phyloP scores from a whole-genome alignment of 2,888 invertebrate genomes.

The Morpho helenor region DNA sequence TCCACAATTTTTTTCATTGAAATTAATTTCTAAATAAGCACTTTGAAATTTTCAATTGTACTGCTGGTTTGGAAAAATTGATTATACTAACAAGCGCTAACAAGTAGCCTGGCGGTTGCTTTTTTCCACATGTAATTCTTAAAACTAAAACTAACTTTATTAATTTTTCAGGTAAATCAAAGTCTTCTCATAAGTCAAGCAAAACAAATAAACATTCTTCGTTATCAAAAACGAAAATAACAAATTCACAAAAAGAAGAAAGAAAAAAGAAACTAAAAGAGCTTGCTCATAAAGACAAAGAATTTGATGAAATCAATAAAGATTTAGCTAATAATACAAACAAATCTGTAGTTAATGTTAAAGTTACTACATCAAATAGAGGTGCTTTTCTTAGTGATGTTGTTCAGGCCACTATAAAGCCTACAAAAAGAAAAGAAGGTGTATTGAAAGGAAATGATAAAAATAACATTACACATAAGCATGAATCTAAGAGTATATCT shows the following conservation, averaged over 20 bases:
- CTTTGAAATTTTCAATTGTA: no score
- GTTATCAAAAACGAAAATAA: slow-evolving; percentile 39
- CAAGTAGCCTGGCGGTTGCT: no score
- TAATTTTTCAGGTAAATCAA: slow-evolving; percentile 42
- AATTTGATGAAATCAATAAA: slow-evolving; percentile 34
- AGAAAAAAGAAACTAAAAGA: slow-evolving; percentile 73
- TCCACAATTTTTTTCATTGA: no score
- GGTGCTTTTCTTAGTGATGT: slow-evolving; percentile 74
- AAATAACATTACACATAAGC: slow-evolving; percentile 17
- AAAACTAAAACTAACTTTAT: neutral
- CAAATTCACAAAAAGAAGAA: slow-evolving; percentile 59
- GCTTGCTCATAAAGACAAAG: slow-evolving; percentile 58
- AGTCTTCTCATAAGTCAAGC: slow-evolving; percentile 33
- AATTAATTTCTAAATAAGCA: no score
- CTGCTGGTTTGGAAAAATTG: no score
- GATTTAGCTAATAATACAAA: slow-evolving; percentile 13
- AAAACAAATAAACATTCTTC: slow-evolving; percentile 38
- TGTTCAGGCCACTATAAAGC: slow-evolving; percentile 39
- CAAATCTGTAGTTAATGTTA: slow-evolving; percentile 53
- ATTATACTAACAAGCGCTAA: no score
- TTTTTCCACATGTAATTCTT: no score
- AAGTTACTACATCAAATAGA: slow-evolving; percentile 73
- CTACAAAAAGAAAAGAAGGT: slow-evolving; percentile 41
- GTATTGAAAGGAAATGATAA: slow-evolving; percentile 25
- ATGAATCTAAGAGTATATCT: slow-evolving; percentile 10